Base-by-base conservation (phyloP, 35 echinoderm and acorn worm species). In the Anneissia japonica region DNA sequence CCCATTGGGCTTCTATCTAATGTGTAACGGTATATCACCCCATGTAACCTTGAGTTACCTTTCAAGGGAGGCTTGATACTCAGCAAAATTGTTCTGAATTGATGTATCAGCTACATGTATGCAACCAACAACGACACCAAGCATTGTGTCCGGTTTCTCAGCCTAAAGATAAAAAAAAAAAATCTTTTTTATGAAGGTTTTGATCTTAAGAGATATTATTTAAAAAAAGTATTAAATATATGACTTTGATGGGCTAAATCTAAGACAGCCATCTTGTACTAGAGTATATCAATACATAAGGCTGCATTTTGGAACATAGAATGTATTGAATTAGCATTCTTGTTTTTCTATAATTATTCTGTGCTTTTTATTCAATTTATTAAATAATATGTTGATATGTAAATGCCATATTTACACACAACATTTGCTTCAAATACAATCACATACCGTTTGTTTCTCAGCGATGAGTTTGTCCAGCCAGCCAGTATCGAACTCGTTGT, bases 401-500 rank as follows among this genome's bases (percentile, higher is more conserved):
- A n/a, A n/a, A n/a, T n/a, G n/a, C n/a, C n/a, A n/a, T n/a, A n/a
- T n/a, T n/a, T n/a, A n/a, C n/a, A n/a, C n/a, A n/a, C n/a, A n/a
- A n/a, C n/a, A n/a, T n/a, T n/a, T n/a, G n/a, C n/a, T n/a, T n/a
- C n/a, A n/a, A n/a, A n/a, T n/a, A n/a, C n/a, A n/a, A n/a, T n/a
- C n/a, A n/a, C 85, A 31, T 85, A 97, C 96, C 89, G 91, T 92
- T 35, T 94, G 92, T 91, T 94, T 99, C 40, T 99, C 96, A 36
- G 89, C 89, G 41, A 99, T 99, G n/a, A 99, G 87, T 30, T 77
- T 82, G 74, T 99, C 96, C 29, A 99, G 46, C 96, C 96, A 99
- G 46, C 86, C 96, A 0, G 96, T 99, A 29, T 94, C 86, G 80
- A 99, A 94, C 13, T 84, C 80, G 74, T 99, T 99, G 29, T 79